Evolutionary conservation across 2,888 invertebrate species (phyloP), one percentile per base, ranked within the genome.

Genomic region (Agelastica alni): DNA sequence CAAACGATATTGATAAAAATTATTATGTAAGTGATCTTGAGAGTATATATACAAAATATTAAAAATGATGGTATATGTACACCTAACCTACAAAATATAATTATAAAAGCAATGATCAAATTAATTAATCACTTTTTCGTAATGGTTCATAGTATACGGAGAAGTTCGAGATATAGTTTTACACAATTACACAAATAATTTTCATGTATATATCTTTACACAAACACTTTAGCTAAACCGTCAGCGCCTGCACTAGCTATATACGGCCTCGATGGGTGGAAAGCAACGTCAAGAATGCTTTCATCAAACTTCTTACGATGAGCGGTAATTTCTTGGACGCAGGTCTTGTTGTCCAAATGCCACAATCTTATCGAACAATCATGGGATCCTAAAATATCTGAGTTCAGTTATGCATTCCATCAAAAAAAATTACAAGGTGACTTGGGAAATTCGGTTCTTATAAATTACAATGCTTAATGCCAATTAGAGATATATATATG

Each of bases 251-350:
- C 97, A 80, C 96, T 96, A 65, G 98, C 99, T 76, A 99, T 97
- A 80, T 93, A 96, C 65, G 97, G 96, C 81, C 96, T 91, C 69
- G 96, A 89, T 70, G 98, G 96, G 83, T 99, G 99, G 86, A 99
- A 99, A 72, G 98, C 97, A 67, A 99, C 99, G 78, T 96, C 96
- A 75, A 96, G 87, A 81, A 99, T 98, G 77, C 96, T 93, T 81
- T 98, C 97, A 80, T 99, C 98, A 81, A 96, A 96, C 83, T 99
- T 99, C 82, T 98, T 99, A 72, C 98, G 89, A 81, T 99, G 99
- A 67, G 97, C 96, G 48, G 98, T 98, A 76, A 99, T 98, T 81
- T 99, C 99, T 79, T 99, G 99, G 70, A 99, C 94, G 83, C 99
- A 99, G 58, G 96, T 95, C 81, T 96, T 96, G 80, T 93, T 96